phyloP scores from a whole-genome alignment of 2,888 invertebrate genomes.

The Callimorpha dominula region DNA sequence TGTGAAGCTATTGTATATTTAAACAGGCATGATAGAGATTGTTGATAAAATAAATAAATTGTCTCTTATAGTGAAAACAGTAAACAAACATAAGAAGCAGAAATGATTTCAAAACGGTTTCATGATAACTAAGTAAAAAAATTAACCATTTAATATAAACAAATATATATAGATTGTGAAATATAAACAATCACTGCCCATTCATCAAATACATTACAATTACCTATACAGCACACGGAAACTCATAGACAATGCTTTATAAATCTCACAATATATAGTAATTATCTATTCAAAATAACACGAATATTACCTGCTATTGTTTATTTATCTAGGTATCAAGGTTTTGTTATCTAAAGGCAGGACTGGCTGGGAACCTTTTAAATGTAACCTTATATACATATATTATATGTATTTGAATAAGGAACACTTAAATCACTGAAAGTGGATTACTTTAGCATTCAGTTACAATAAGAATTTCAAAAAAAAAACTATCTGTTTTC shows the following conservation, averaged over 20 bases:
- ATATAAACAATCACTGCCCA: neutral
- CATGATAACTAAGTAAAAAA: neutral
- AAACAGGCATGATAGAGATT: neutral
- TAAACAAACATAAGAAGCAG: neutral
- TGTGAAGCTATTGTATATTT: neutral
- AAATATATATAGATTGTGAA: neutral
- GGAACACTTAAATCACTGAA: no score
- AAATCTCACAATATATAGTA: constrained; percentile 7
- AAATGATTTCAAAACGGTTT: neutral
- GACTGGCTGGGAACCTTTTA: no score
- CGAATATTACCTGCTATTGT: neutral
- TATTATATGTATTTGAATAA: no score
- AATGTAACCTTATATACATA: no score
- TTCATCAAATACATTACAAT: constrained; percentile 4
- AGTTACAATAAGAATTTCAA: no score
- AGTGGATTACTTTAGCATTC: no score
- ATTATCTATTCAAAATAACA: constrained; percentile 2
- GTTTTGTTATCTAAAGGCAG: no score
- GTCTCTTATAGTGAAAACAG: neutral
- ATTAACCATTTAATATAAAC: neutral
- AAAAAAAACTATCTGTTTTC: no score
- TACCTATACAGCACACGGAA: constrained; percentile 9
- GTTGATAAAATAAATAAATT: neutral
- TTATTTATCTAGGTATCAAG: no score
- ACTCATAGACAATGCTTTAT: constrained; percentile 13